Evolutionary conservation across 2,797 vertebrate genomes (phyloP).

Genomic region (Dromococcyx pavoninus): DNA sequence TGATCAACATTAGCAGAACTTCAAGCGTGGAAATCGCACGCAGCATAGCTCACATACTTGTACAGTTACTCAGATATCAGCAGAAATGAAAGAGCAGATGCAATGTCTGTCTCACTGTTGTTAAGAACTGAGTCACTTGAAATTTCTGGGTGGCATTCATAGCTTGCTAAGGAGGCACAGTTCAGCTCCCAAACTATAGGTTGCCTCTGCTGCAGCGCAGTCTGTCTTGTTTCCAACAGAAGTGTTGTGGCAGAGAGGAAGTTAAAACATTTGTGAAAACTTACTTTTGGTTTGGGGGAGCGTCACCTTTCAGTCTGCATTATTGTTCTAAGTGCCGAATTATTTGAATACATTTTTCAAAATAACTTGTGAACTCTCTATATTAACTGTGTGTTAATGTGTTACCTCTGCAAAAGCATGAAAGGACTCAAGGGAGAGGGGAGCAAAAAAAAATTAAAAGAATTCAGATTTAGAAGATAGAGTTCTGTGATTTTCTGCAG

Average conservation of each 20-base stretch:
- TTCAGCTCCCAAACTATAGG: rapidly evolving
- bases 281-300: neutral
- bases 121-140: neutral
- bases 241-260: neutral
- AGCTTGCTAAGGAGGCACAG: rapidly evolving
- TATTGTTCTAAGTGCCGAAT: neutral
- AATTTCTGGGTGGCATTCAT: neutral
- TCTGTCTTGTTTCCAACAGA: neutral
- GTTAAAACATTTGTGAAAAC: neutral
- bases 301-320: neutral
- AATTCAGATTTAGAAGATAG: neutral
- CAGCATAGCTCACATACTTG: rapidly evolving
- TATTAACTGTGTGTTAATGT: neutral
- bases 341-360: neutral
- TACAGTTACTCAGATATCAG: neutral
- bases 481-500: neutral
- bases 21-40: neutral
- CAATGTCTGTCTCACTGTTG: rapidly evolving
- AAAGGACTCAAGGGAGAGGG: neutral
- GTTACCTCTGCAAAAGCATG: neutral
- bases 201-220: rapidly evolving
- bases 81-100: neutral
- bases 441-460: neutral
- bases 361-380: neutral
- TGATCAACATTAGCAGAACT: neutral